Evolutionary conservation across 1,140 invertebrate genomes (phyloP).

Genomic region (Mamestra configurata): DNA sequence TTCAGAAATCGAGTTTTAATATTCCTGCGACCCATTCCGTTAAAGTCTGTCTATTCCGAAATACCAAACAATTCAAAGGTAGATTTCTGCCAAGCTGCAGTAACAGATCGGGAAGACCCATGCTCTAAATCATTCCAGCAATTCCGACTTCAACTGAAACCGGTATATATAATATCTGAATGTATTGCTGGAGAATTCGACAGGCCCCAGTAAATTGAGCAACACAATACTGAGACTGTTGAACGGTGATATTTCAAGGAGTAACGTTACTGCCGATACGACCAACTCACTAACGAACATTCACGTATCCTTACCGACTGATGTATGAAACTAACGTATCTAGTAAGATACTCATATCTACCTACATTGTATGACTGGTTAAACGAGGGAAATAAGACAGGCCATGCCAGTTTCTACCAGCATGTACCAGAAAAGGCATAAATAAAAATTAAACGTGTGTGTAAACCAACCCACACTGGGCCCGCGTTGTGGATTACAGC

Average conservation of each 20-base stretch:
- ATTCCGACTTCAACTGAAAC: slow-evolving; percentile 18
- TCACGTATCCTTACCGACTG: not conserved
- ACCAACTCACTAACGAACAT: not conserved
- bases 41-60: too few relatives aligned
- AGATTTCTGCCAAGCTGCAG: not conserved
- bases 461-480: too few relatives aligned
- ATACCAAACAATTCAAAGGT: not conserved
- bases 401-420: too few relatives aligned
- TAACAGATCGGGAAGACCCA: not conserved
- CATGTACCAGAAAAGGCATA: too few relatives aligned
- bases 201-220: slow-evolving; percentile 17
- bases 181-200: slow-evolving; percentile 19
- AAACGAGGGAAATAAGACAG: too few relatives aligned
- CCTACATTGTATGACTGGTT: too few relatives aligned
- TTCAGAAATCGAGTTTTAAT: too few relatives aligned
- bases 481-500: too few relatives aligned
- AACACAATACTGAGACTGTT: slow-evolving; percentile 20
- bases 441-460: too few relatives aligned
- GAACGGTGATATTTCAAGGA: slow-evolving; percentile 20
- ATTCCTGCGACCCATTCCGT: too few relatives aligned
- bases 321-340: not conserved
- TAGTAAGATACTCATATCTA: too few relatives aligned
- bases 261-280: not conserved
- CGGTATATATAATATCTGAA: slow-evolving; percentile 27
- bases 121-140: not conserved